Evolutionary conservation across 2,888 invertebrate genomes (phyloP).

Genomic region (Halocaridina rubra): DNA sequence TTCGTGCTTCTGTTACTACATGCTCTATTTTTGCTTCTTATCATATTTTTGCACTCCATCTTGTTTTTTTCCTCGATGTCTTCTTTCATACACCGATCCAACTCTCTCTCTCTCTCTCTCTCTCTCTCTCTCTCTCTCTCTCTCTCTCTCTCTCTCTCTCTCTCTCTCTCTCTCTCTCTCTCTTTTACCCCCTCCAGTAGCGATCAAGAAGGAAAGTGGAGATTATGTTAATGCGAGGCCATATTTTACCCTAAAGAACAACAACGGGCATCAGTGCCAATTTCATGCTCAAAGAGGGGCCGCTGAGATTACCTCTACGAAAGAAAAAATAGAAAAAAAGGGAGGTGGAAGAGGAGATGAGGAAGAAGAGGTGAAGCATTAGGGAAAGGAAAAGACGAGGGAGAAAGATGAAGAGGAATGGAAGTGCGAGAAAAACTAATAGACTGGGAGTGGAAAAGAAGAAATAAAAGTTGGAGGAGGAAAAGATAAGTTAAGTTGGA

Average conservation of each 20-base stretch:
- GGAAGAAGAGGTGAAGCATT: not conserved
- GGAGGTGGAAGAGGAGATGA: not conserved
- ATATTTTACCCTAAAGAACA: constrained; percentile 15
- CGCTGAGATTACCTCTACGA: not conserved
- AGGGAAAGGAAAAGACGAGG: not conserved
- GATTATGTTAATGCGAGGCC: constrained; percentile 11
- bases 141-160: constrained; percentile 2
- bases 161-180: not conserved
- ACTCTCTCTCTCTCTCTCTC: not conserved
- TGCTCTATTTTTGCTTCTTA: not conserved
- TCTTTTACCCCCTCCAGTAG: not conserved
- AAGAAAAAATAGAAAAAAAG: not conserved
- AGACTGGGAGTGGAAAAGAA: no score
- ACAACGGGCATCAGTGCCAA: constrained; percentile 8
- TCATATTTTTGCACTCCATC: no score
- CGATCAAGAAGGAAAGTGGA: constrained; percentile 19
- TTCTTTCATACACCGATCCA: not conserved
- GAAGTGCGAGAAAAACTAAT: no score
- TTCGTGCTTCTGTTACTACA: not conserved
- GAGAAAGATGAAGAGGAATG: not conserved
- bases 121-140: not conserved
- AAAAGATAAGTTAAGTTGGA: not conserved
- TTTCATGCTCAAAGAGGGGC: not conserved
- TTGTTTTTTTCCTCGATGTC: no score
- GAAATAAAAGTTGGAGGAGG: no score